Base-by-base conservation (phyloP, 2,888 invertebrate genomes). In the Monopis laevigella region DNA sequence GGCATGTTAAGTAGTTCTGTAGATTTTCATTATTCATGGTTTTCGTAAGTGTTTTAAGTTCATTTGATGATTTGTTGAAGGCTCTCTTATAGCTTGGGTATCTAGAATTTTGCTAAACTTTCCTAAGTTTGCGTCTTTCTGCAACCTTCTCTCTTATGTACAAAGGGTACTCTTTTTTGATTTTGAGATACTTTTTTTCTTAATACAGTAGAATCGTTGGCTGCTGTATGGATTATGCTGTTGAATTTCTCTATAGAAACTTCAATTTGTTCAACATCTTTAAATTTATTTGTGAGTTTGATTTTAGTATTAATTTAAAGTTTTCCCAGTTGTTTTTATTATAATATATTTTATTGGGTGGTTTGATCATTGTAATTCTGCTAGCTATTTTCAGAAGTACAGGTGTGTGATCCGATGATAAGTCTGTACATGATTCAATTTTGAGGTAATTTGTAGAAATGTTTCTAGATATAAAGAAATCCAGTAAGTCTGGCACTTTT, bases 361-460 rank as follows among this genome's bases (percentile, higher is more conserved):
- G 40, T 27, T 45, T 29, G 4, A n/a, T 2, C 1, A 28, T 11
- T 1, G 45, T 2, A 2, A 42, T 11, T n/a, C 10, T 40, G 11
- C 41, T 39, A 39, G 35, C 41, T 1, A 51, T 6, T 11, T 42
- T 50, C n/a, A 51, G 44, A 1, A 51, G 46, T 0, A 52, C 48
- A 3, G 51, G 52, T 2, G 45, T 39, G 27, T 54, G 51, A 27
- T 54, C 46, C 1, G 51, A 48, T 1, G 43, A 34, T 2, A 47
- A 36, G 26, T 55, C 53, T 4, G 43, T 30, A 17, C 47, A 44
- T 17, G 49, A 29, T 45, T 51, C 44, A n/a, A 40, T 36, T 0
- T 12, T 39, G 1, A 21, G n/a, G 18, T 41, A 43, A 6, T 44
- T 10, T 41, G 13, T 12, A 2, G 38, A 26, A 5, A 44, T 26